These are phyloP conservation scores for Biston betularia DNA, from an alignment of 2,888 invertebrate genomes.

Conservation along the genomic window DNA sequence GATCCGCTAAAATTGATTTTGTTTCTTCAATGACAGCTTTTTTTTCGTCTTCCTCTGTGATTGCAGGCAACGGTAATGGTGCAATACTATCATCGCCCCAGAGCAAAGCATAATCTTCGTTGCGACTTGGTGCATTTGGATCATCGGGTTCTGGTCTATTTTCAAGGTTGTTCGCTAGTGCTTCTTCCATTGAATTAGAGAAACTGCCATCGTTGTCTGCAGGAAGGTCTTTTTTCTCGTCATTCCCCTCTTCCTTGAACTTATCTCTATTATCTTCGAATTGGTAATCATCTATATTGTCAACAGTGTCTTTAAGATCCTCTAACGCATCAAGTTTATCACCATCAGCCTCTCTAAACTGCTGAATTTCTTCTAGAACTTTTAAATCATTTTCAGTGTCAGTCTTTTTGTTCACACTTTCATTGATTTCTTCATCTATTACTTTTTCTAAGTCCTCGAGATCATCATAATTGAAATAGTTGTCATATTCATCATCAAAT, in stretches of 20 bases:
- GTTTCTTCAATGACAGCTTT: conserved; percentile 42
- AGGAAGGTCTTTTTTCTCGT: conserved; percentile 25
- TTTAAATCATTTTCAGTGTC: conserved; percentile 35
- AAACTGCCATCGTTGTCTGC: conserved; percentile 17
- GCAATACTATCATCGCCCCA: conserved; percentile 44
- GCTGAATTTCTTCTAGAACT: conserved; percentile 40
- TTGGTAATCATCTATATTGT: conserved; percentile 60
- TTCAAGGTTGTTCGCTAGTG: conserved; percentile 25
- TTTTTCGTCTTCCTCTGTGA: conserved; percentile 32
- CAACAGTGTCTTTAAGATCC: conserved; percentile 30
- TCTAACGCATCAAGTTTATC: conserved; percentile 29
- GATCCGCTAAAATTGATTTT: conserved; percentile 52
- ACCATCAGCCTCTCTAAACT: conserved; percentile 36
- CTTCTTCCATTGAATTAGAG: conserved; percentile 28
- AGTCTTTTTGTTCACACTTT: conserved; percentile 36
- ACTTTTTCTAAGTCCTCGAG: conserved; percentile 33
- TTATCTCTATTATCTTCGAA: conserved; percentile 68
- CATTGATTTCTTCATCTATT: conserved; percentile 34
- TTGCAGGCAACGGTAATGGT: conserved; percentile 40
- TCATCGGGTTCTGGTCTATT: conserved; percentile 31
- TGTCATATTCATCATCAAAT: conserved; percentile 43
- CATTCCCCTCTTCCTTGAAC: conserved; percentile 36
- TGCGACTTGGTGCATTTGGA: conserved; percentile 15
- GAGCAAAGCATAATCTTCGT: conserved; percentile 43
- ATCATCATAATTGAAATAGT: conserved; percentile 36